Conservation (phyloP, 1,140 invertebrate species). For the Nomia melanderi region DNA sequence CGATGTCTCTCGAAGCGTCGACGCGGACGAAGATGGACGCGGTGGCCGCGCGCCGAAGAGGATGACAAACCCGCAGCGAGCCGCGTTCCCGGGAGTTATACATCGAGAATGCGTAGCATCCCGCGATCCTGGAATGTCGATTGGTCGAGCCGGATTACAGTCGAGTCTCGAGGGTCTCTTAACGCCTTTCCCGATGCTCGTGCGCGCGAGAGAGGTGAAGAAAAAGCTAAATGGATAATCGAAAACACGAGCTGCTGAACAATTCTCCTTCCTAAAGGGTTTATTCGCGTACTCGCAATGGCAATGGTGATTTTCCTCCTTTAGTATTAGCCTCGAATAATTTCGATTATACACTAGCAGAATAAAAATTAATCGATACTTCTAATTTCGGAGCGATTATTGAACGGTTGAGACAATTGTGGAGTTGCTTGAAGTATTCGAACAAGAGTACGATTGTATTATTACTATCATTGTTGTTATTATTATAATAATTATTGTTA, state of each 20-base stretch:
- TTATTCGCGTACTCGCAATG: too few relatives aligned
- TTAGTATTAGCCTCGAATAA: neutral
- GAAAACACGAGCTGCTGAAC: neutral
- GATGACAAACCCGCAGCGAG: conserved; percentile 40
- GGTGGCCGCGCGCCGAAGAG: conserved; percentile 1
- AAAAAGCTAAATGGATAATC: neutral
- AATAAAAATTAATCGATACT: too few relatives aligned
- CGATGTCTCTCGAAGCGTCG: neutral
- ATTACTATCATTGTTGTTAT: too few relatives aligned
- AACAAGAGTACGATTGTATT: too few relatives aligned
- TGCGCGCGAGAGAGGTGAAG: neutral
- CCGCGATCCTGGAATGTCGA: conserved; percentile 47
- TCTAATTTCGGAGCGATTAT: too few relatives aligned
- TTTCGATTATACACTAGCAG: too few relatives aligned
- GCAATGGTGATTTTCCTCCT: neutral
- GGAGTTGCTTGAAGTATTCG: too few relatives aligned
- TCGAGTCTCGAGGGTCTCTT: conserved; percentile 39
- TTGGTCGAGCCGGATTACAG: conserved; percentile 32
- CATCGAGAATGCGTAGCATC: conserved; percentile 7
- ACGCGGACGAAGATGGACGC: conserved; percentile 15
- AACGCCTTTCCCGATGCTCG: conserved; percentile 33
- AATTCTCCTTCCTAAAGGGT: neutral
- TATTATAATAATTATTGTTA: too few relatives aligned
- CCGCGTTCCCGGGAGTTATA: neutral
- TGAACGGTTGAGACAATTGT: too few relatives aligned